These are phyloP conservation scores for Monodelphis domestica DNA, from an alignment of 2,797 vertebrate genomes.

Conservation along the genomic window DNA sequence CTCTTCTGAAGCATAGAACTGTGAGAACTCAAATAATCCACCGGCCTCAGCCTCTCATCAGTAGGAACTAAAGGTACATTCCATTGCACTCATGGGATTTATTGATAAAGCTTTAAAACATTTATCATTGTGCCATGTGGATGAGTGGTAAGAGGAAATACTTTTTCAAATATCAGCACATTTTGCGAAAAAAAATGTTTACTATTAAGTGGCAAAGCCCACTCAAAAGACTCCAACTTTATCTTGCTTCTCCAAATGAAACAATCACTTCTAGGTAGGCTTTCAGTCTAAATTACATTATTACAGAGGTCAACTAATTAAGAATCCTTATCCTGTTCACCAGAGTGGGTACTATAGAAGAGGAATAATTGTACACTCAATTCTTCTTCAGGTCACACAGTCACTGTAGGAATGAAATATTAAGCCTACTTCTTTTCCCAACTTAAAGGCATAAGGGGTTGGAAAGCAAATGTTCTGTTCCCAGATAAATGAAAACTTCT, in stretches of 20 bases:
- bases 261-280: background rate
- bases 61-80: background rate
- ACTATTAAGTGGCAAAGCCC: background rate
- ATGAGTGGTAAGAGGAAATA: background rate
- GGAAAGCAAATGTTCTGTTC: background rate
- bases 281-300: constrained; percentile 7
- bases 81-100: background rate
- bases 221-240: background rate
- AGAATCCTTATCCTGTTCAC: background rate
- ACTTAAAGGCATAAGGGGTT: background rate
- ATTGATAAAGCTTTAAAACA: background rate
- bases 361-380: background rate
- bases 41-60: background rate
- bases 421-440: background rate
- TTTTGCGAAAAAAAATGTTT: background rate
- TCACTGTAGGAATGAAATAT: background rate
- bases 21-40: background rate
- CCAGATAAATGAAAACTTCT: background rate
- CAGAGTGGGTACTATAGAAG: background rate
- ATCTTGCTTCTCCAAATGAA: constrained; percentile 37
- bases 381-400: background rate
- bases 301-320: constrained; percentile 21
- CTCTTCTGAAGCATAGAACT: background rate
- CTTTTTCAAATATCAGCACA: background rate
- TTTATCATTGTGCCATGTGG: background rate